Conservation (phyloP, 2,888 invertebrate genomes). For the Mesorhabditis sp. region DNA sequence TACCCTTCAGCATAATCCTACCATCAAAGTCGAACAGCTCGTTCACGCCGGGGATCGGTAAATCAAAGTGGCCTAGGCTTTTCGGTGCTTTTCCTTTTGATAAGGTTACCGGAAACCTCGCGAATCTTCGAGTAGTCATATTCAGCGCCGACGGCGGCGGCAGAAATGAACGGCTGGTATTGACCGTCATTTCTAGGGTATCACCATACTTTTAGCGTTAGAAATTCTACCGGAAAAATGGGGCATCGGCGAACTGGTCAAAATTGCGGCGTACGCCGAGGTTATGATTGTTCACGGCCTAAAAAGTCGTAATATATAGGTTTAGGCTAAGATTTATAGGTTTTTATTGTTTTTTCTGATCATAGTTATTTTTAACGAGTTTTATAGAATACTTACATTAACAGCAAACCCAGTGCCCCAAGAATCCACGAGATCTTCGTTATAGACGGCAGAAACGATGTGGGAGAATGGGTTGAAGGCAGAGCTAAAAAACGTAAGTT, state of each 20-base stretch:
- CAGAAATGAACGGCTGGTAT: slow-evolving; percentile 41
- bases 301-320: slow-evolving; percentile 8
- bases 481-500: slow-evolving; percentile 23
- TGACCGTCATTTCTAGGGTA: slow-evolving; percentile 23
- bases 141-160: slow-evolving; percentile 38
- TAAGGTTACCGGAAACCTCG: slow-evolving; percentile 29
- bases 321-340: too few species aligned
- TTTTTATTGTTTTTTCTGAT: too few species aligned
- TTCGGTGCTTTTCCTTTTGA: background rate
- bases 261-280: slow-evolving; percentile 43
- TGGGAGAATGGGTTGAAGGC: slow-evolving; percentile 52
- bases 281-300: slow-evolving; percentile 49
- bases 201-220: background rate
- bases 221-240: slow-evolving; percentile 18
- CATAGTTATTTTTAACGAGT: too few species aligned
- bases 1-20: slow-evolving; percentile 41
- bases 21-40: slow-evolving; percentile 51
- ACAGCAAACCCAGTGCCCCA: slow-evolving; percentile 50
- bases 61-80: slow-evolving; percentile 33
- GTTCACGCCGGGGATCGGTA: slow-evolving; percentile 45
- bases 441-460: slow-evolving; percentile 42
- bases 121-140: slow-evolving; percentile 44
- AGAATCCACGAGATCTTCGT: slow-evolving; percentile 49
- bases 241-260: slow-evolving; percentile 45
- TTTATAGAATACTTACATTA: slow-evolving; percentile 26